Base-by-base conservation (phyloP, 53 echinoderm and acorn worm genomes). In the Astropecten irregularis region DNA sequence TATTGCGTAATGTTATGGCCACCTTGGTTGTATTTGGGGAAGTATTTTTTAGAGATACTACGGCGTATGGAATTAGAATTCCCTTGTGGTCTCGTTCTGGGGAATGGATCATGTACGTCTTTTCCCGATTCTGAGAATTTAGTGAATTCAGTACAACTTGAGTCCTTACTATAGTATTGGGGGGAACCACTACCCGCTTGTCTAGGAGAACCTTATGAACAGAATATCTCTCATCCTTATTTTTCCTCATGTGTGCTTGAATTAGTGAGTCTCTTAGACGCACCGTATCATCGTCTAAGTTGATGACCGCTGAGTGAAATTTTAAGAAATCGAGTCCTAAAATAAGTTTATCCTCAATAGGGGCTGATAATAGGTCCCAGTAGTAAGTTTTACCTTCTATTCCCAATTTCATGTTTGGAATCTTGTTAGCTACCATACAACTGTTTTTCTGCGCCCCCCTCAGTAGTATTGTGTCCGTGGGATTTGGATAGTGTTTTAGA, bases 241-340 rank as follows among this genome's bases (percentile, higher is more conserved):
- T 69, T 9, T 69, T 40, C n/a, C 69, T 69, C 69, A 69, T 69
- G 7, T 42, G 65, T 2, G 69, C 47, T 25, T 47, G 47, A 16
- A 69, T 48, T 10, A 20, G 28, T 15, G 19, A 36, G 16, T 20
- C 69, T 8, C 23, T 22, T 1, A 69, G 28, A 27, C 14, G 19
- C 18, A 69, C 47, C 15, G 69, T 47, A 28, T 69, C 69, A 26
- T 46, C 44, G 16, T 0, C 28, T 47, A 69, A 30, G 2, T 69
- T 48, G 20, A 69, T 69, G 1, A 47, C 47, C 23, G 25, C 47
- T 3, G 27, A 40, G 27, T 69, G 47, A 3, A 48, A 23, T 47
- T 46, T 69, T 5, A 69, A 38, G 23, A 69, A 69, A 15, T 69
- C 69, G 15, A 69, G 30, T 40, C 48, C 69, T 11, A 69, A 26